These are phyloP conservation scores for Halotydeus destructor DNA, from an alignment of 1,140 invertebrate genomes.

Conservation along the genomic window DNA sequence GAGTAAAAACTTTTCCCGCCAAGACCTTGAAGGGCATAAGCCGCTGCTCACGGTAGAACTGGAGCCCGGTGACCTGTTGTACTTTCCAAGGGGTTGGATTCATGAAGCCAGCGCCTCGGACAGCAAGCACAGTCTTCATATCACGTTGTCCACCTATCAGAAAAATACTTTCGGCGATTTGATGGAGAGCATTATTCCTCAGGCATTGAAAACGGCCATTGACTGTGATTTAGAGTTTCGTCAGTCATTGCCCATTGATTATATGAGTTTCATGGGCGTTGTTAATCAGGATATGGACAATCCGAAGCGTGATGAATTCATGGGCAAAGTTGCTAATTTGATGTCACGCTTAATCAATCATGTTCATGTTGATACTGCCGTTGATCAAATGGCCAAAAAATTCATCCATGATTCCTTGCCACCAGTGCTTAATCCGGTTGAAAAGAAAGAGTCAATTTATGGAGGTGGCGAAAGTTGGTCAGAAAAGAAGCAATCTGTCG, in stretches of 20 bases:
- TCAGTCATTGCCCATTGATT: conserved; percentile 54
- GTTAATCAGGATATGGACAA: conserved; percentile 31
- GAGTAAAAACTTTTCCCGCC: conserved; percentile 53
- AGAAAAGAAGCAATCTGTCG: conserved; percentile 34
- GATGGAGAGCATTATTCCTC: conserved; percentile 51
- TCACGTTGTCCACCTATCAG: conserved; percentile 79
- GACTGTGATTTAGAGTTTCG: conserved; percentile 45
- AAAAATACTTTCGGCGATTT: conserved; percentile 72
- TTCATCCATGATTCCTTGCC: conserved; percentile 72
- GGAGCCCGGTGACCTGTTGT: conserved; percentile 69
- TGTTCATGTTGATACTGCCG: conserved; percentile 52
- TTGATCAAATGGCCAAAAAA: conserved; percentile 58
- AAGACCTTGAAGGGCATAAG: conserved; percentile 46
- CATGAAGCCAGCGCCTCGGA: conserved; percentile 49
- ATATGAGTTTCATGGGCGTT: conserved; percentile 45
- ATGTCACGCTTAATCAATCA: conserved; percentile 38
- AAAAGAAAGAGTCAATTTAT: conserved; percentile 41
- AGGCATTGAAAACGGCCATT: conserved; percentile 47
- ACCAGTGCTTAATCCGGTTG: conserved; percentile 41
- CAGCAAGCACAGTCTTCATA: conserved; percentile 64
- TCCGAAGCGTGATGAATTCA: conserved; percentile 31
- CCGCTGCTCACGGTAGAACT: conserved; percentile 61
- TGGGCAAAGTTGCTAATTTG: conserved; percentile 35
- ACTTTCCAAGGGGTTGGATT: conserved; percentile 71
- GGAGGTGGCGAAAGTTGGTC: conserved; percentile 39